Evolutionary conservation across 2,113 vertebrate species (phyloP), one percentile per base, ranked within the genome.

Genomic region (Dipodomys merriami): DNA sequence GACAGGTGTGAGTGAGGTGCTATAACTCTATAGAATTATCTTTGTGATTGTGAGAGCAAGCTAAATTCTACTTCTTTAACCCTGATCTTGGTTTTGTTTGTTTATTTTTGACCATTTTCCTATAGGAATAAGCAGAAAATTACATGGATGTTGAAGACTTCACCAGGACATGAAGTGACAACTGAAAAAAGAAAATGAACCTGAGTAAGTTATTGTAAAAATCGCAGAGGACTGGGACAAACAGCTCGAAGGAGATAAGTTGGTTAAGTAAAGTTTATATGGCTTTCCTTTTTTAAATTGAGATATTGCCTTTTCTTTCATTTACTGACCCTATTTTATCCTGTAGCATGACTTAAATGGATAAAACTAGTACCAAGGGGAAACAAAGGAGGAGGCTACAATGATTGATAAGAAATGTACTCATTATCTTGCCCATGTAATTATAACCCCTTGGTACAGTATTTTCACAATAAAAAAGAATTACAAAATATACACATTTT

Each of bases 121-220:
- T 86, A 29, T 44, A 33, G 30, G 3, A 88, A 8, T 57, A 91
- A 88, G 76, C 4, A 95, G 49, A 83, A 77, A 80, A 91, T 39
- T 25, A 69, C 57, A 53, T 68, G 16, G 80, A 64, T 39, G 68
- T 81, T 91, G 2, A 88, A 85, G 91, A 67, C 87, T 22, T 29
- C 22, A 44, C n/a, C 7, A 79, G 6, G 18, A 85, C 5, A 86
- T 27, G 7, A 60, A 80, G 23, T 5, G 27, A 83, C 49, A 69
- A 68, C 2, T 2, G 9, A 16, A 73, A 93, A 71, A 68, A 69
- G 46, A 1, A 86, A 91, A 89, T 39, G 10, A 93, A 20, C 49
- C 7, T 18, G 5, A 49, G 83, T 85, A 62, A 9, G n/a, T 91
- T 82, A 84, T 2, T n/a, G 22, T 46, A 9, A 30, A 79, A 9